Evolutionary conservation across 2,113 vertebrate species (phyloP), one percentile per base, ranked within the genome.

Genomic region (Tylochromis polylepis): DNA sequence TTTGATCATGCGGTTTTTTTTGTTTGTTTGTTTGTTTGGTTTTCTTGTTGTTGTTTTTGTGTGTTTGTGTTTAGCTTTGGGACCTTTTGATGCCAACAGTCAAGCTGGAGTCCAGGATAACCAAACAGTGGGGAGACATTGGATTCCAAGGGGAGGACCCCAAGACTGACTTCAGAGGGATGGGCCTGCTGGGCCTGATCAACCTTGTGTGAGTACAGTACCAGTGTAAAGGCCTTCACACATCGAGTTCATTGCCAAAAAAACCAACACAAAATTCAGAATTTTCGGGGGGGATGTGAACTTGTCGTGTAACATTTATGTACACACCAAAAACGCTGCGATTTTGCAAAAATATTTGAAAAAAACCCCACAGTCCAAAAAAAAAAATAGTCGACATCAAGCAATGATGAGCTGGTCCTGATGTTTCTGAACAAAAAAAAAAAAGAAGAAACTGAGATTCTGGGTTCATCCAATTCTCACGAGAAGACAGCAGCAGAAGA

Each of bases 61-160:
- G 6, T 60, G 77, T 90, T 27, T 60, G 75, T 91, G 67, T 91
- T 49, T 95, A 99, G 99, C 96, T 99, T 84, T 99, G 99, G 98
- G 97, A 97, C 83, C 94, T 98, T 89, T 93, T 99, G 91, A 99
- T 99, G 98, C 99, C 98, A 24, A 91, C 96, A 0, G 94, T 96
- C 85, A 97, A 95, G 43, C 93, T 99, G 94, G 97, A 97, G 84
- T 97, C 97, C 41, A 97, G 99, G 91, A 95, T 99, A 91, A 98
- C 97, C 78, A 99, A 99, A 94, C 99, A 99, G 93, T 99, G 99
- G 99, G 97, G 97, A 79, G 97, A 98, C 95, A 98, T 99, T 57
- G 99, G 99, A 88, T 99, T 99, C 95, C 99, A 99, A 95, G 99
- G 99, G 2, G 98, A 99, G 20, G 99, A 99, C 87, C 99, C 98